Evolutionary conservation across 2,113 vertebrate species (phyloP), one percentile per base, ranked within the genome.

Genomic region (Cricetomys ansorgei): DNA sequence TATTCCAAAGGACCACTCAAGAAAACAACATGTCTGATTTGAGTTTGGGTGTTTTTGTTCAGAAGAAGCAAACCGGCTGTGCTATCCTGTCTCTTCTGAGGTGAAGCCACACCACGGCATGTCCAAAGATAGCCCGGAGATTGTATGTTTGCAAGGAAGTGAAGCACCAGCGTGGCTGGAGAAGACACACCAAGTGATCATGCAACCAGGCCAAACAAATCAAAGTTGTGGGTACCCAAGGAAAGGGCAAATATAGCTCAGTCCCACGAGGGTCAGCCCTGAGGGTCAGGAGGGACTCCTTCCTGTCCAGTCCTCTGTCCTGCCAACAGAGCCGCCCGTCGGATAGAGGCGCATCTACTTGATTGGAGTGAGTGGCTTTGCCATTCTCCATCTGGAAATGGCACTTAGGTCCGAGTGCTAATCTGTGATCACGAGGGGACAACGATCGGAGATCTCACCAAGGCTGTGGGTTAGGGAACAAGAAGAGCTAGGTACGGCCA

Each of bases 61-160:
- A 95, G 94, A 93, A 97, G 97, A 98, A 50, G 45, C 96, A 97
- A 96, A 91, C 92, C 89, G 97, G 95, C 92, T 96, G 91, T 83
- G 83, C 94, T 90, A 40, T 69, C 97, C 65, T 92, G 79, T 97
- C 96, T 95, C 95, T 97, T 67, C 75, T 59, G 88, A 94, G 97
- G 92, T 97, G 81, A 98, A 95, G 94, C 21, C 89, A 81, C 31
- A 96, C 98, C 97, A 98, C 98, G 97, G 70, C 91, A 40, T 50
- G 95, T 94, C 98, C 98, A 98, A 98, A 98, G 97, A 98, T 98
- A 98, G 98, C 89, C 59, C 73, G 7, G 40, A 94, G 94, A 98
- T 97, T 98, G 91, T 25, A 97, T 0, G 72, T 95, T 97, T 98
- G 91, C 92, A 97, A 88, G 69, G 88, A 97, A 97, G 92, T 40